Base-by-base conservation (phyloP, 2,113 vertebrate species). In the Oryzias curvinotus region DNA sequence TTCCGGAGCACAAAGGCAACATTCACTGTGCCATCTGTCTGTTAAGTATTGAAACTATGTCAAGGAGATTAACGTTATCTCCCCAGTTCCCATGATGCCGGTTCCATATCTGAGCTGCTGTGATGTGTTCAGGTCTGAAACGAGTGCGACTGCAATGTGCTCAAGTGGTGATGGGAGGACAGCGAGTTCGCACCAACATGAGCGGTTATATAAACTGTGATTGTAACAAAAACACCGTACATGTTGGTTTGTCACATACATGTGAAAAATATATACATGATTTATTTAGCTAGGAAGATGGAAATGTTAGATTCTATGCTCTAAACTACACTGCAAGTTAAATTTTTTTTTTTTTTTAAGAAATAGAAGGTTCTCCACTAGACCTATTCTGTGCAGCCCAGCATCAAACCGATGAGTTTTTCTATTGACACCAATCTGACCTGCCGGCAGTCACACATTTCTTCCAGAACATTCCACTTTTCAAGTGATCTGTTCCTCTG, bases 1-100 rank as follows among this genome's bases (percentile, higher is more conserved):
- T 68, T 15, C 17, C 21, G 14, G 54, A 61, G 67, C 77, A 90
- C 83, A 91, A 89, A 85, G 84, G 81, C 83, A 64, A 86, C 83
- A 79, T 75, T 89, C 77, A 82, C 57, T 52, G 43, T 71, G 54
- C 73, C 48, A 44, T 78, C 59, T 61, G 57, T 46, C 68, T 57
- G 54, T 15, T 43, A 73, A 77, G 77, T 59, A 78, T 66, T 75
- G 86, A 82, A 84, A 89, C 80, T 74, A 71, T 77, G 77, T 74
- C 55, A 68, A 58, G 59, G 69, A 55, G 67, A 73, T 84, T 77
- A 77, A 69, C 68, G 73, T 84, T 88, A 87, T 87, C 83, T 75
- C 67, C 67, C 42, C 61, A 41, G 48, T 81, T 84, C 76, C 85
- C 71, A 74, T 83, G 74, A 62, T 62, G 52, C 59, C 56, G 57